Evolutionary conservation across 2,113 vertebrate genomes (phyloP), one percentile per base, ranked within the genome.

Genomic region (Eretmodus cyanostictus): DNA sequence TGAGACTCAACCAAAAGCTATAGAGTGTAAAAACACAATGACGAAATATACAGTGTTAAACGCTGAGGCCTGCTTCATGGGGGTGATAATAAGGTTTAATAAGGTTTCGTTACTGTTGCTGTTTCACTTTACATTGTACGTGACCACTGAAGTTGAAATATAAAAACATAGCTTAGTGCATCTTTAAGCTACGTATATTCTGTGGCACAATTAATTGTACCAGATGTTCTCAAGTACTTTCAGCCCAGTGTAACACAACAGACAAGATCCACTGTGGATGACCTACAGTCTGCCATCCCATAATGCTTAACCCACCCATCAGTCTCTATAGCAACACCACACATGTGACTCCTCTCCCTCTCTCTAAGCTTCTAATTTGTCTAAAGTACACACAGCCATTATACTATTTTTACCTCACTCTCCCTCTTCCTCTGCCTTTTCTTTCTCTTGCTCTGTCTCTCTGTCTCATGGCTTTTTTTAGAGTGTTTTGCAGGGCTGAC

Each of bases 291-390:
- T 79, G 49, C 82, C 81, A 93, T 53, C 85, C 91, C 89, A 90
- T 90, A 91, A 90, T 91, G 89, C 85, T 80, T 84, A 63, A 80
- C 87, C 93, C 87, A 90, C 79, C 91, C 79, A 81, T 73, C 68
- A 2, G 87, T 94, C 88, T 81, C 89, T 81, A 88, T 87, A 76
- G 93, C 86, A 92, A 91, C 87, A 7, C 24, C 40, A 84, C 93
- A 91, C 89, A 91, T 91, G 89, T 87, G 83, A 92, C 91, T 90
- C 86, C 63, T 71, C 73, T 73, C 85, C 85, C 83, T 82, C 87
- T 86, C 85, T 90, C 45, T 85, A 80, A 94, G 93, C 92, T 94
- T 94, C 91, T 94, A 95, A 95, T 94, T 94, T 94, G 92, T 88
- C 89, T 88, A 84, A 94, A 94, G 94, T 90, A 92, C 89, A 91